A percentile compares a stretch with the other conserved stretches of the same genome.
Conservation (phyloP, 2,113 vertebrate genomes). For the Poeciliopsis retropinna region DNA sequence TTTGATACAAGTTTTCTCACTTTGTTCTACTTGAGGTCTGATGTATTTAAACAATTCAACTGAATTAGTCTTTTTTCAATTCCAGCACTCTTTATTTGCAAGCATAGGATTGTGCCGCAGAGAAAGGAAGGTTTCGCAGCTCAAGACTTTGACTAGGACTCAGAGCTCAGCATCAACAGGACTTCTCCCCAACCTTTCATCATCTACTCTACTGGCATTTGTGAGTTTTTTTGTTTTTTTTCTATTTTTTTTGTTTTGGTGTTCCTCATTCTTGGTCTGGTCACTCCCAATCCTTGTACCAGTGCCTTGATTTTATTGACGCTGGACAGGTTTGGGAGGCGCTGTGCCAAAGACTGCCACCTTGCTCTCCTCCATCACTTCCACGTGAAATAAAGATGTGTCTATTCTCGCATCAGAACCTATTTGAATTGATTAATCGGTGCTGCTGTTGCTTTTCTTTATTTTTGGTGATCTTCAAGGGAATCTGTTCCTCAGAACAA, state of each 20-base stretch:
- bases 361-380: no score
- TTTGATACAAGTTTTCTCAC: not conserved
- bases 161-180: not conserved
- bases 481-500: no score
- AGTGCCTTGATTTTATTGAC: slow-evolving; percentile 78
- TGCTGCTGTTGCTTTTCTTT: no score
- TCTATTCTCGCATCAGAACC: no score
- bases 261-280: slow-evolving; percentile 48
- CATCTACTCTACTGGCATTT: not conserved
- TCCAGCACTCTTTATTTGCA: not conserved
- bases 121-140: not conserved
- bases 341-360: slow-evolving; percentile 38
- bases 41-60: not conserved
- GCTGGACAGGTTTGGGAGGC: slow-evolving; percentile 83
- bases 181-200: not conserved
- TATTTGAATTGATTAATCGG: no score
- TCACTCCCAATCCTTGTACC: slow-evolving; percentile 88
- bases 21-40: not conserved
- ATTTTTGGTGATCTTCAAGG: no score
- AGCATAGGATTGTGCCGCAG: not conserved
- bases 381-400: no score
- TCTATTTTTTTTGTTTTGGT: not conserved
- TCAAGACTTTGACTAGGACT: not conserved
- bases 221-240: not conserved
- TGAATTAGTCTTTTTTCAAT: not conserved